phyloP scores from a whole-genome alignment of 2,888 invertebrate genomes.

The Flabesymbios commensalis region DNA sequence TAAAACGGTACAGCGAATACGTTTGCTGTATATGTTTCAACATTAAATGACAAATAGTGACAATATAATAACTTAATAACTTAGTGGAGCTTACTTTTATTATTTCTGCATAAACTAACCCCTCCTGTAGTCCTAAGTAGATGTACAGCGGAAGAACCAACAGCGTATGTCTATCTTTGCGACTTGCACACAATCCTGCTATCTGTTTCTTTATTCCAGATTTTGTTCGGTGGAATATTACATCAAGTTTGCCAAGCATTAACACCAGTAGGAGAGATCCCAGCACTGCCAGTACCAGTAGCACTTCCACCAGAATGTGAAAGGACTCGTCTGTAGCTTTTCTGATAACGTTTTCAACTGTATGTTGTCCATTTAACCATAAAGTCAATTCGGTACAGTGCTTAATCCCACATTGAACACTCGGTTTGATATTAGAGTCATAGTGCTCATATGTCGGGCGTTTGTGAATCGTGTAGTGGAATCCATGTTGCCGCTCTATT shows the following conservation, averaged over 20 bases:
- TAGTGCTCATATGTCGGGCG: too few species aligned
- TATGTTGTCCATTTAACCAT: too few species aligned
- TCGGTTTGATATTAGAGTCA: too few species aligned
- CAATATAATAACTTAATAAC: neutral
- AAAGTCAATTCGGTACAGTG: too few species aligned
- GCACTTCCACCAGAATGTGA: constrained; percentile 42
- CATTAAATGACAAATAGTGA: neutral
- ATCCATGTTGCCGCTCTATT: too few species aligned
- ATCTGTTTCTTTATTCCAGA: constrained; percentile 13
- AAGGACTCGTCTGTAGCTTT: constrained; percentile 28
- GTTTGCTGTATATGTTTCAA: neutral
- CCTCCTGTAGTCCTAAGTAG: constrained; percentile 47
- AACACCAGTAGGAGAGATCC: constrained; percentile 41
- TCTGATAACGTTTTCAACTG: too few species aligned
- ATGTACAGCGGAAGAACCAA: constrained; percentile 43
- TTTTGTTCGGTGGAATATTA: constrained; percentile 21
- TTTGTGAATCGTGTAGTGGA: too few species aligned
- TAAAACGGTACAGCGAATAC: too few species aligned
- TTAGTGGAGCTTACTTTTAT: constrained; percentile 15
- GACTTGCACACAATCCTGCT: constrained; percentile 39
- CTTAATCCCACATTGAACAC: too few species aligned
- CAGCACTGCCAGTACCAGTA: constrained; percentile 38
- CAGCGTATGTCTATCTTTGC: constrained; percentile 42
- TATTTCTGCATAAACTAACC: constrained; percentile 50
- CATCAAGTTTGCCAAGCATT: constrained; percentile 46